Evolutionary conservation across 2,797 vertebrate genomes (phyloP), one percentile per base, ranked within the genome.

Genomic region (Etheostoma perlongum): DNA sequence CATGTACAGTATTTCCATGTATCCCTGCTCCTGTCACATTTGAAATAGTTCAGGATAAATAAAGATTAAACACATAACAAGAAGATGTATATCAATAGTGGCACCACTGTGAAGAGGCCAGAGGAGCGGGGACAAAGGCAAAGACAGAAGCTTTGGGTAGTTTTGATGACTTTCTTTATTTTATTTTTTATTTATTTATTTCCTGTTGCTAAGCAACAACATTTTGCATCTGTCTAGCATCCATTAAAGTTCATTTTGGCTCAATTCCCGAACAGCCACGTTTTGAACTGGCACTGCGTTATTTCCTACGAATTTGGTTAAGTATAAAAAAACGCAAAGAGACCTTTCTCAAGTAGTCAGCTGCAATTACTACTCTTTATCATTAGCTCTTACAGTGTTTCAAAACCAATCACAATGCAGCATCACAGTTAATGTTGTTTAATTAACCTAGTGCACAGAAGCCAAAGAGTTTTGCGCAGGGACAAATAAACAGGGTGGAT

Each of bases 141-240:
- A 58, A 78, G 53, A 58, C 47, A 60, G 40, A 86, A 70, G 78
- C 72, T 67, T 78, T 55, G 51, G 40, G 8, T 74, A 67, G 59
- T 81, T 89, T 65, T 75, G 63, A 79, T 82, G 21, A 10, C 74
- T 76, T 78, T 63, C 48, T 78, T 62, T 84, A 48, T 40, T 54
- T 64, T 59, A 23, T 23, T 1, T 23, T 23, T 1, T 23, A 23
- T 23, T 23, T 23, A 23, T 25, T 25, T 25, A 2, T 2, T 78
- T 25, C 44, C 25, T 5, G 67, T 90, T 86, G 84, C 87, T 67
- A 76, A 66, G 82, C 85, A 88, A 83, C 84, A 71, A 74, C 47
- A 7, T 76, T 80, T 76, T 82, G 49, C 66, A 77, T 80, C 70
- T 72, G 57, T 78, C 48, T 33, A 62, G 47, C 68, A 76, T 76